Evolutionary conservation across 1,140 invertebrate species (phyloP).

Genomic region (Hydropsyche tenuis): DNA sequence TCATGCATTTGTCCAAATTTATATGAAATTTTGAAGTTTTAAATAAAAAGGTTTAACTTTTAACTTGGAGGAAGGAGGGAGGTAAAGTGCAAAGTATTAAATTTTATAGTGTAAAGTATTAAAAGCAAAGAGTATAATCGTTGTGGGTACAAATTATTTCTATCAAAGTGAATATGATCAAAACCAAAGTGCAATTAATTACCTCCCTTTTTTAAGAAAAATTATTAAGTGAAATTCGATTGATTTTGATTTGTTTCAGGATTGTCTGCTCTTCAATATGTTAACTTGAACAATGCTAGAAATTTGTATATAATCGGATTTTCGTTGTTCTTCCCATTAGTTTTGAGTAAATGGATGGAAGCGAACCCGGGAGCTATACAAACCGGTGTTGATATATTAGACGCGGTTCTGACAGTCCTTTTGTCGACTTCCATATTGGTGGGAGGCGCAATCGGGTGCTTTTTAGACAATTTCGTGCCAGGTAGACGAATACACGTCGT

Average conservation of each 20-base stretch:
- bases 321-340: constrained; percentile 84
- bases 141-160: too few relatives aligned
- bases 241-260: constrained; percentile 56
- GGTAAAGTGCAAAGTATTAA: too few relatives aligned
- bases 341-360: constrained; percentile 79
- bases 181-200: too few relatives aligned
- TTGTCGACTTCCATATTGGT: constrained; percentile 86
- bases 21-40: too few relatives aligned
- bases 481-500: constrained; percentile 64
- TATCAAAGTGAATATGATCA: too few relatives aligned
- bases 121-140: too few relatives aligned
- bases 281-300: constrained; percentile 80
- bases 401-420: constrained; percentile 79
- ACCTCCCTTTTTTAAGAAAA: too few relatives aligned
- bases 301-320: constrained; percentile 91
- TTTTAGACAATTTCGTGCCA: constrained; percentile 86
- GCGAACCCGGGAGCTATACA: constrained; percentile 69
- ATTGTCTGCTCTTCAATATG: constrained; percentile 81
- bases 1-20: too few relatives aligned
- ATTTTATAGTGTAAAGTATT: too few relatives aligned
- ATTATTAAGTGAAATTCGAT: too few relatives aligned
- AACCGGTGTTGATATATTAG: constrained; percentile 72
- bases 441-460: constrained; percentile 78
- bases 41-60: too few relatives aligned
- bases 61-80: too few relatives aligned